These are phyloP conservation scores for Corythaeola cristata DNA, from an alignment of 2,113 vertebrate species.

Conservation along the genomic window DNA sequence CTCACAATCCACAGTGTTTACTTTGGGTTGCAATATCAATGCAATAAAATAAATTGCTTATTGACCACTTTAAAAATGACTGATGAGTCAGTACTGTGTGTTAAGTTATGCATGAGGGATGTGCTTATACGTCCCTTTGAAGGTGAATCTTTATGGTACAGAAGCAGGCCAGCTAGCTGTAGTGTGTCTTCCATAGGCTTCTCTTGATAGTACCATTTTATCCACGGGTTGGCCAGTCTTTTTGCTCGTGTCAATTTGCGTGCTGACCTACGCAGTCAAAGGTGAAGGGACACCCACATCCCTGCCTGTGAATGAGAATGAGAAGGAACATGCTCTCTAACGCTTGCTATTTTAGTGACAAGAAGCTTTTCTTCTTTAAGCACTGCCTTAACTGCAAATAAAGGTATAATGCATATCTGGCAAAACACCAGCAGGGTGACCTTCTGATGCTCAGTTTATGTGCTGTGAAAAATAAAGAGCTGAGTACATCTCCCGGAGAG, in stretches of 20 bases:
- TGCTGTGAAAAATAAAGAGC: conserved; percentile 12
- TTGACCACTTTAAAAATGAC: conserved; percentile 22
- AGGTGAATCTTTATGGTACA: not conserved
- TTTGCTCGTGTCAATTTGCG: not conserved
- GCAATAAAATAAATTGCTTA: conserved; percentile 46
- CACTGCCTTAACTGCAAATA: not conserved
- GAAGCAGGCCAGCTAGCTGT: not conserved
- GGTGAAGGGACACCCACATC: not conserved
- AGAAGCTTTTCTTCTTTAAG: conserved; percentile 6
- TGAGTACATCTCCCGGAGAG: not conserved
- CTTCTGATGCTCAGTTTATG: not conserved
- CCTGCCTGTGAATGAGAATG: not conserved
- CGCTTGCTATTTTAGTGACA: not conserved
- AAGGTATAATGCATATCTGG: conserved; percentile 23
- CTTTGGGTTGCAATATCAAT: not conserved
- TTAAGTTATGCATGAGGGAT: not conserved
- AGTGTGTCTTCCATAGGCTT: not conserved
- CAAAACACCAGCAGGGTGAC: conserved; percentile 30
- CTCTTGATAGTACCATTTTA: not conserved
- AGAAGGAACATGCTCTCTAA: not conserved
- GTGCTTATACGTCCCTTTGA: not conserved
- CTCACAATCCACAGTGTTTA: not conserved
- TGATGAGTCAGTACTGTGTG: not conserved
- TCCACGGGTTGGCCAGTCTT: not conserved
- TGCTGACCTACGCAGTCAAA: not conserved